phyloP scores from a whole-genome alignment of 1,140 invertebrate genomes.

The Drosophila punjabiensis region DNA sequence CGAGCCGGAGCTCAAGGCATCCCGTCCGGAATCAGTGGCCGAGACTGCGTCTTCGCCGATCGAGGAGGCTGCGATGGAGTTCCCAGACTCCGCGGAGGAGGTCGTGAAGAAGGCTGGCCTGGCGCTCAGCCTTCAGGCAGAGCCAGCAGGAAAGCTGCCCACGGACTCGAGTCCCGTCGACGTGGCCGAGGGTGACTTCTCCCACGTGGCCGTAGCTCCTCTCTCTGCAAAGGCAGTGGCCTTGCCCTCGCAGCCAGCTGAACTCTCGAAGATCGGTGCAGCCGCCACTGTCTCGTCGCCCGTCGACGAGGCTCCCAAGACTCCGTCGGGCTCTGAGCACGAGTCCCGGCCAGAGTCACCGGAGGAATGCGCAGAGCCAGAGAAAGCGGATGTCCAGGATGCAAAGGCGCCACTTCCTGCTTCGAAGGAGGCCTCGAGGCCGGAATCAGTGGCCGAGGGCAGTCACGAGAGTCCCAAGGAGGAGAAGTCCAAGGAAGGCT shows the following conservation, averaged over 20 bases:
- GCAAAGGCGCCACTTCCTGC: background rate
- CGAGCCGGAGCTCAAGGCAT: conserved; percentile 26
- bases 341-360: conserved; percentile 47
- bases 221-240: background rate
- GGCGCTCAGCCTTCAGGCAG: conserved; percentile 23
- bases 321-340: conserved; percentile 13
- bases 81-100: conserved; percentile 19
- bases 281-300: conserved; percentile 60
- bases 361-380: conserved; percentile 30
- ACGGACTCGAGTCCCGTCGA: conserved; percentile 75
- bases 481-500: conserved; percentile 5
- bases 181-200: conserved; percentile 69
- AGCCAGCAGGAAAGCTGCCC: conserved; percentile 36
- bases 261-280: conserved; percentile 23
- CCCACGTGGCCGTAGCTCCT: background rate
- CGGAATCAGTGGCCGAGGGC: conserved; percentile 17
- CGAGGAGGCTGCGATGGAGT: conserved; percentile 56
- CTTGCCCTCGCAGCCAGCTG: conserved; percentile 31
- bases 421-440: conserved; percentile 33
- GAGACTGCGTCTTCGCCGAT: conserved; percentile 63
- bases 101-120: conserved; percentile 31
- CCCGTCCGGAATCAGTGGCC: conserved; percentile 52
- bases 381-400: conserved; percentile 13
- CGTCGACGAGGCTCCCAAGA: conserved; percentile 57
- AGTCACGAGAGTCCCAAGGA: conserved; percentile 10